Evolutionary conservation across 2,888 invertebrate genomes (phyloP).

Genomic region (Netelia fuscicornis): DNA sequence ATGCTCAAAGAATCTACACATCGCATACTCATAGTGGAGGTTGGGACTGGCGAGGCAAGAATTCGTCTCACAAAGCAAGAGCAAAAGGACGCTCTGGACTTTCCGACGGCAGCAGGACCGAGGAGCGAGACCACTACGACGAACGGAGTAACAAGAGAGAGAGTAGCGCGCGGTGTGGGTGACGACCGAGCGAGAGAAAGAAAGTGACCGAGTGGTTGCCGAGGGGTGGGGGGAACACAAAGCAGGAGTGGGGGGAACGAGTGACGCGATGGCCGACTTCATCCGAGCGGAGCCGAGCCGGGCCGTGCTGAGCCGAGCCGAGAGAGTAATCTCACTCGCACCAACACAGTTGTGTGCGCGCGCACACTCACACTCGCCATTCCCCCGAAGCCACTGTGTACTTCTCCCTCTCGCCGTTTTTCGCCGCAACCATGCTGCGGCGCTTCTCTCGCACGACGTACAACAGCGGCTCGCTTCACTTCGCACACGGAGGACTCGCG

Average conservation of each 20-base stretch:
- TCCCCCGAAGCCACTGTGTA: neutral
- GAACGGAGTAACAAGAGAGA: constrained; percentile 31
- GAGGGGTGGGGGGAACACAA: neutral
- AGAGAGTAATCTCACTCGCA: constrained; percentile 70
- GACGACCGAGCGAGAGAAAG: neutral
- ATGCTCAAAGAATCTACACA: too few relatives aligned
- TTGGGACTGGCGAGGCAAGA: neutral
- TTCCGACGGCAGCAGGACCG: neutral
- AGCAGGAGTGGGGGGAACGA: constrained; percentile 43
- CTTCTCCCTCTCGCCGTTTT: neutral
- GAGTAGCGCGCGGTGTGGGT: too few relatives aligned
- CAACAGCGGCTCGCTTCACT: constrained; percentile 19
- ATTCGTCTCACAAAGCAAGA: neutral
- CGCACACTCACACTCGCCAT: neutral
- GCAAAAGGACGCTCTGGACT: neutral
- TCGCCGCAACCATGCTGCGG: constrained; percentile 38
- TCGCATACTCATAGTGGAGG: too few relatives aligned
- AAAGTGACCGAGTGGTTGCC: constrained; percentile 2
- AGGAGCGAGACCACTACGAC: neutral
- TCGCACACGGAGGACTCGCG: constrained; percentile 1
- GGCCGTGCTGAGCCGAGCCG: constrained; percentile 77
- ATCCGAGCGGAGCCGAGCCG: constrained; percentile 73
- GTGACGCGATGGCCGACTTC: constrained; percentile 67
- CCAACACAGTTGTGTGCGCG: neutral
- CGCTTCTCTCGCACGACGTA: constrained; percentile 62